phyloP scores from a whole-genome alignment of 1,140 invertebrate genomes.

The Leptopilina clavipes region DNA sequence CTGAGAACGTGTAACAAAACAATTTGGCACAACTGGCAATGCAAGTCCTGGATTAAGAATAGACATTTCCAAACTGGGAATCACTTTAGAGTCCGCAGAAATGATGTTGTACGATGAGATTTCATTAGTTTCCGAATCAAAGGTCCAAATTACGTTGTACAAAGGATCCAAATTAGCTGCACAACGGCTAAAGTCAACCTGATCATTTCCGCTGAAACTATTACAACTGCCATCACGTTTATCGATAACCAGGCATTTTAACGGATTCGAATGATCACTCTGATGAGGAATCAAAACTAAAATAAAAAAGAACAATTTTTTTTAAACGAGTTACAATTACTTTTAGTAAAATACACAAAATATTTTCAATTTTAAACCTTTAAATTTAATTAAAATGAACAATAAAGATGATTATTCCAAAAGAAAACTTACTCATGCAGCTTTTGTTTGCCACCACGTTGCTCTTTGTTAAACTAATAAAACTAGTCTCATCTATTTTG shows the following conservation, averaged over 20 bases:
- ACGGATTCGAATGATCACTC: constrained; percentile 79
- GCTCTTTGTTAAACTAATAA: constrained; percentile 87
- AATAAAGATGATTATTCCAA: constrained; percentile 38
- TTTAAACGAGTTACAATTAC: constrained; percentile 27
- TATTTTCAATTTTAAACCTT: not conserved
- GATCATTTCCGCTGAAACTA: constrained; percentile 85
- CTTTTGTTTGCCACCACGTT: constrained; percentile 92
- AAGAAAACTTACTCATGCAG: constrained; percentile 82
- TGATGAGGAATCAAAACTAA: constrained; percentile 82
- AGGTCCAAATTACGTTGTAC: constrained; percentile 90
- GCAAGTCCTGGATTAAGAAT: constrained; percentile 87
- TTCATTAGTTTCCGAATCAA: constrained; percentile 81
- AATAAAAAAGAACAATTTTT: constrained; percentile 57
- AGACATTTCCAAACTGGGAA: constrained; percentile 70
- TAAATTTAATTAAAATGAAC: not conserved
- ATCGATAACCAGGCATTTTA: constrained; percentile 90
- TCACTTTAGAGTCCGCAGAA: constrained; percentile 77
- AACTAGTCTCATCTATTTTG: constrained; percentile 95
- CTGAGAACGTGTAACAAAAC: constrained; percentile 86
- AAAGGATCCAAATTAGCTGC: constrained; percentile 90
- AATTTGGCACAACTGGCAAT: constrained; percentile 82
- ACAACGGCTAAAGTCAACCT: constrained; percentile 85
- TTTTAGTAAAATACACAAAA: constrained; percentile 34
- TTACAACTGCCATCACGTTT: constrained; percentile 88
- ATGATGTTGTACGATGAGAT: constrained; percentile 90